Evolutionary conservation across 1,140 invertebrate species (phyloP), one percentile per base, ranked within the genome.

Genomic region (Drosophila athabasca): DNA sequence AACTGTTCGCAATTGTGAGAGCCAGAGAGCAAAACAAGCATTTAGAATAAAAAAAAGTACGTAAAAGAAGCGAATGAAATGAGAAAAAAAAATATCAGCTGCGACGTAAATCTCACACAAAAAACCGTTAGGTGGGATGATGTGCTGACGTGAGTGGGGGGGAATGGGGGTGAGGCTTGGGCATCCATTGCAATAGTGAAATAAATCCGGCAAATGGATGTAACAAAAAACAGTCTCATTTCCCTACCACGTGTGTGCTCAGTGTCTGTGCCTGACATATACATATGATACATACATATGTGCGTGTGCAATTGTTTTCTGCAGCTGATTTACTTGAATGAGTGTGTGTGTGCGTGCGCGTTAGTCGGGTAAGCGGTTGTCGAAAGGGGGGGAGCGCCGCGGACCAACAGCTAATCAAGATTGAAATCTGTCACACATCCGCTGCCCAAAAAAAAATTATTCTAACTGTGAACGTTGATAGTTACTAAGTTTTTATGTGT

Each of bases 221-320:
- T 60, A 19, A 31, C 19, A n/a, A 58, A 51, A 61, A 74, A 53
- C 52, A 62, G 75, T 68, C 49, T 72, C 81, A 88, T 87, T 82
- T 64, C 70, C 49, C 61, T 79, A 88, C 82, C 82, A 87, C 82
- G 82, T 87, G 82, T 87, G 82, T 78, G 62, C 49, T 49, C 24
- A 50, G 52, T 66, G n/a, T 54, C 11, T 55, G 26, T 58, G 45
- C 22, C 26, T 26, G 50, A 51, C 35, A 19, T 24, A 19, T 66
- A 39, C 35, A 13, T 13, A 39, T 11, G 17, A 13, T 39, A 26
- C 35, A 15, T 50, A 45, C 26, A 19, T 48, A 29, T 81, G 41
- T 35, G 49, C 45, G 52, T 55, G 49, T 75, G 80, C 57, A 60
- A 74, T 60, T 77, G 62, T 82, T 72, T 71, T 57, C 46, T 65